Evolutionary conservation across 2,888 invertebrate genomes (phyloP), one percentile per base, ranked within the genome.

Genomic region (Folsomia candida): DNA sequence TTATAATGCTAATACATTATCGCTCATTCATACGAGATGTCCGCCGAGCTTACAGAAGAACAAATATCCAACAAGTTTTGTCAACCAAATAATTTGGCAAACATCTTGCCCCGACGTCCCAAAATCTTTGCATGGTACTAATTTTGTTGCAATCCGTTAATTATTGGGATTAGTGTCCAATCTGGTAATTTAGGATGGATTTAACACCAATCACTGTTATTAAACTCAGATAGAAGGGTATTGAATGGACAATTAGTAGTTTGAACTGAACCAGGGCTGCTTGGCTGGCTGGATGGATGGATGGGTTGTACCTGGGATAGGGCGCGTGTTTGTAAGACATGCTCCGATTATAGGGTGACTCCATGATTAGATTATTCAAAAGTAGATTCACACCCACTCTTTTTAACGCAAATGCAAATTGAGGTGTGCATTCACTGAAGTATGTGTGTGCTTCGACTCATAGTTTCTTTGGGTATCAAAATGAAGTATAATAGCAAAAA

Each of bases 131-230:
- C 37, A 14, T 37, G 37, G 14, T 37, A 9, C 4, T 37, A 37
- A 9, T 37, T 37, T 14, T n/a, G n/a, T 9, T 14, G 4, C 37
- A 37, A 37, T 37, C 37, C 37, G 14, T 67, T 77, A 77, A 77
- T 77, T 77, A 72, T 74, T 73, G 65, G 73, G 73, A 71, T 76
- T 76, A 73, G 62, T 64, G 62, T 67, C 67, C 69, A 70, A 73
- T 73, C 72, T 66, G 67, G 71, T 73, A 67, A 73, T 75, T 65
- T 72, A 77, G 58, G 69, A 71, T 66, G 58, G 71, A 61, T 68
- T 71, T 64, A 71, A 66, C 58, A 64, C 24, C 57, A 68, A 73
- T 77, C 69, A 75, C 71, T 65, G 73, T 73, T 71, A 75, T 75
- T 75, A 75, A 58, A 65, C 63, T 63, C 64, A 68, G 68, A 72